Conservation (phyloP, 2,888 invertebrate genomes). For the Mythimna loreyi region DNA sequence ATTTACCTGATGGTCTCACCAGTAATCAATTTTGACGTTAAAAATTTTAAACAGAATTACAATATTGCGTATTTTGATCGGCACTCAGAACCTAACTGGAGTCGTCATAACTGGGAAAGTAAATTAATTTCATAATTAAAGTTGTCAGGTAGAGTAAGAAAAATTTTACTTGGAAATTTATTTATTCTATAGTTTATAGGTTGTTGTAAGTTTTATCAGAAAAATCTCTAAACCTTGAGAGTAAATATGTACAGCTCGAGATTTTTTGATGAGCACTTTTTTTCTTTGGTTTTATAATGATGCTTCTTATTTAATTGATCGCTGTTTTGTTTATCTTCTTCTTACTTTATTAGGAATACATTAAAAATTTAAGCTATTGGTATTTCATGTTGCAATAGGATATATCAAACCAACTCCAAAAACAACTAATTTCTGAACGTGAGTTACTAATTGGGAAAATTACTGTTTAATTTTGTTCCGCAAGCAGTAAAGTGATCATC, state of each 20-base stretch:
- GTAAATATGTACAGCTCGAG: not conserved
- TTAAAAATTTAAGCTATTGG: no score
- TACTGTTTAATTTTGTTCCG: not conserved
- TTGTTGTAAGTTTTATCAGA: not conserved
- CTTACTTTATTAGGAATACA: not conserved
- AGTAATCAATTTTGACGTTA: not conserved
- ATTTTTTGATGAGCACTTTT: not conserved
- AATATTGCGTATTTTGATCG: not conserved
- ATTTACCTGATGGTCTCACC: slow-evolving; percentile 2
- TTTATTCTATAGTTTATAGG: not conserved
- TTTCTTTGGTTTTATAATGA: not conserved
- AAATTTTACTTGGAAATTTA: not conserved
- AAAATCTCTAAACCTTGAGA: not conserved
- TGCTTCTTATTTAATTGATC: not conserved
- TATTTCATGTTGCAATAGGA: not conserved
- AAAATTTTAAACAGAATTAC: no score
- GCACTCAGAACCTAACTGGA: not conserved
- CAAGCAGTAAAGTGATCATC: not conserved
- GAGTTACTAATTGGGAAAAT: no score
- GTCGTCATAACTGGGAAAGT: not conserved
- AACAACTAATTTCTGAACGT: not conserved
- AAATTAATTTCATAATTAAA: slow-evolving; percentile 4
- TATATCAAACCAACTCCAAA: not conserved
- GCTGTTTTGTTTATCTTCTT: not conserved
- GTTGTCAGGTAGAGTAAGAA: not conserved